Evolutionary conservation across 2,888 invertebrate genomes (phyloP).

Genomic region (Hypomecis atomaria): DNA sequence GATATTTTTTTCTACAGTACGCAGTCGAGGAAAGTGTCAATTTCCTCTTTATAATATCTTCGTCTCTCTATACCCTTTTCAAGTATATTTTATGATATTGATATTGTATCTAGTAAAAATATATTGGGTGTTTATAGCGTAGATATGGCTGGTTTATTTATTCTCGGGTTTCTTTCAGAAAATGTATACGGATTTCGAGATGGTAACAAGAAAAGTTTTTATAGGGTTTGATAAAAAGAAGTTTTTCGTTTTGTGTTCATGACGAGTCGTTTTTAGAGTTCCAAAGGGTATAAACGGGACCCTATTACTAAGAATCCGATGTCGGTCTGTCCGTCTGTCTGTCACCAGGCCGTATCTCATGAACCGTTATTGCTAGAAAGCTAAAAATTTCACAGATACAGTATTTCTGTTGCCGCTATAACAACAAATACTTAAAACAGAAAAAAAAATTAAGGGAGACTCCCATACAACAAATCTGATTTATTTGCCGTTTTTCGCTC

Average conservation of each 20-base stretch:
- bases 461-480: no score
- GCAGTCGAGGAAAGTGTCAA: conserved; percentile 27
- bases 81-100: conserved; percentile 33
- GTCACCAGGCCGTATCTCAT: no score
- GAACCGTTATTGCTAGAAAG: no score
- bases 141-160: conserved; percentile 15
- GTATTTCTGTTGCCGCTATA: no score
- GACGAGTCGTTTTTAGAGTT: no score
- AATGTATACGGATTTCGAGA: conserved; percentile 10
- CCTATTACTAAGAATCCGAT: no score
- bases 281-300: no score
- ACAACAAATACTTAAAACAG: no score
- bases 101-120: conserved; percentile 21
- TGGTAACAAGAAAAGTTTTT: conserved; percentile 13
- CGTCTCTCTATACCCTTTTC: conserved; percentile 31
- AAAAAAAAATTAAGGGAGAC: no score
- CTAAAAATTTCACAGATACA: no score
- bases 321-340: no score
- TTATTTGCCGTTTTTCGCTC: no score
- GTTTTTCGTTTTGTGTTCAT: background rate
- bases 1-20: conserved; percentile 3
- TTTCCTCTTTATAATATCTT: conserved; percentile 33
- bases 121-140: conserved; percentile 20
- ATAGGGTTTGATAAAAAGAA: conserved; percentile 1
- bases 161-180: conserved; percentile 11